Evolutionary conservation across 2,113 vertebrate genomes (phyloP), one percentile per base, ranked within the genome.

Genomic region (Xiphias gladius): DNA sequence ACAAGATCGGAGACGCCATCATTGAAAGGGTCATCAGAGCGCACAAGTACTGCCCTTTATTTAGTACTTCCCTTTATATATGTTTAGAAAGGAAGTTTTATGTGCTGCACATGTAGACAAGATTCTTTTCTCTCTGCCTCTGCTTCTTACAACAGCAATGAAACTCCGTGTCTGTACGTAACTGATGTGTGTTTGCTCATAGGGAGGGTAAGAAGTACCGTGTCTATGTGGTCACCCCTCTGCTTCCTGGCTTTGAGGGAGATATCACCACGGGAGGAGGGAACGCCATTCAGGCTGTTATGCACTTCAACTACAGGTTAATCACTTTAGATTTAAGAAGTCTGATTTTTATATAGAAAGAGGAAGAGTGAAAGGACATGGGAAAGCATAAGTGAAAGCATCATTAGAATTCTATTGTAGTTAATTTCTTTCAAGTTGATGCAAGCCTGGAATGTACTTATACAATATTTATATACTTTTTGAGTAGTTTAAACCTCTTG

Each of bases 231-330:
- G 96, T 99, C 89, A 98, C 97, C 39, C 98, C 98, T 0, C 94
- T 99, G 88, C 95, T 99, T 80, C 98, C 98, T 0, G 98, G 98
- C 0, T 99, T 99, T 6, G 98, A 99, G 89, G 98, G 98, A 13
- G 98, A 99, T 94, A 99, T 99, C 89, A 97, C 96, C 0, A 99
- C 97, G 0, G 98, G 98, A 0, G 98, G 98, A 79, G 98, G 98
- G 2, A 98, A 94, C 0, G 97, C 98, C 0, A 91, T 99, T 19
- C 98, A 99, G 91, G 97, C 98, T 0, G 96, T 99, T 57, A 99
- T 99, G 98, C 98, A 99, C 94, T 99, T 98, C 93, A 99, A 99
- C 94, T 98, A 97, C 97, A 99, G 98, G 98, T 99, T 80, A 50
- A 28, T 5, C 46, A 19, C 72, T 2, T 13, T 17, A 2, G 10